Percentiles rank a stretch among this genome's conserved stretches.
These are phyloP conservation scores for Campaea margaritaria DNA, from an alignment of 2,888 invertebrate genomes.

Conservation along the genomic window DNA sequence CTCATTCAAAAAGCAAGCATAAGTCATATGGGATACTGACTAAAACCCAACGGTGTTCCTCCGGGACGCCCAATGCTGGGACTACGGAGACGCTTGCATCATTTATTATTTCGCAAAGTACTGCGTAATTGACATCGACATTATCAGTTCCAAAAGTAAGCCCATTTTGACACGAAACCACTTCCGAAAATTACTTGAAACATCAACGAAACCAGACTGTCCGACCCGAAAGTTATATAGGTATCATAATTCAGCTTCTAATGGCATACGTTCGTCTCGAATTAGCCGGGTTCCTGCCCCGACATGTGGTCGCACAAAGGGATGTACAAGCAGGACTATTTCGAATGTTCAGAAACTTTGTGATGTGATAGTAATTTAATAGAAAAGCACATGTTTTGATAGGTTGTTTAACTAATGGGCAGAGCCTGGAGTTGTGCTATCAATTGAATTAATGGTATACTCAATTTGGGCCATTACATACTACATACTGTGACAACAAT, in stretches of 20 bases:
- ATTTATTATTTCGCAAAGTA: neutral
- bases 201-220: constrained; percentile 16
- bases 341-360: constrained; percentile 2
- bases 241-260: constrained; percentile 40
- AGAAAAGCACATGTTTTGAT: constrained; percentile 7
- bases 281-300: constrained; percentile 56
- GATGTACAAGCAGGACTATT: constrained; percentile 4
- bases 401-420: constrained; percentile 2
- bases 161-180: neutral
- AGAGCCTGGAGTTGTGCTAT: neutral
- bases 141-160: constrained; percentile 1
- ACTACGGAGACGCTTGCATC: too few relatives aligned
- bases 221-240: constrained; percentile 19
- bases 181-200: constrained; percentile 28
- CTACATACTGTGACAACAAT: too few relatives aligned
- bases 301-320: constrained; percentile 45
- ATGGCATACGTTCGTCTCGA: constrained; percentile 55
- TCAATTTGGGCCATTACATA: too few relatives aligned
- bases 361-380: neutral
- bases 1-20: too few relatives aligned
- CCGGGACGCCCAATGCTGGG: too few relatives aligned
- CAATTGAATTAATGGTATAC: too few relatives aligned
- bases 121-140: neutral
- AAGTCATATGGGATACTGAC: too few relatives aligned
- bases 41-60: too few relatives aligned